Conservation (phyloP, 2,888 invertebrate species). For the Aleiodes testaceus region DNA sequence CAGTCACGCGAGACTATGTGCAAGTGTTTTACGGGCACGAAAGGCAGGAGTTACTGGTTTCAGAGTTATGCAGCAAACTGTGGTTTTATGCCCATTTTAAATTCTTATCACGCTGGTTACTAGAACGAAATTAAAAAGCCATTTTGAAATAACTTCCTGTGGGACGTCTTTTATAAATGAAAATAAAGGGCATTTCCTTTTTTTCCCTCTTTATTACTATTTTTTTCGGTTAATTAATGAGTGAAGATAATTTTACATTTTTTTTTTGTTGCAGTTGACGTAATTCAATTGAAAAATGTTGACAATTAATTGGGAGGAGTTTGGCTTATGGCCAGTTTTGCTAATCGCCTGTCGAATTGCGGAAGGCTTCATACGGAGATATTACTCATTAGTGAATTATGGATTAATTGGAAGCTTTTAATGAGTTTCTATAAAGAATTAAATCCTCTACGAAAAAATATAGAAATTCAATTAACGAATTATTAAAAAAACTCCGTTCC, state of each 20-base stretch:
- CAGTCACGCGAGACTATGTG: slow-evolving; percentile 22
- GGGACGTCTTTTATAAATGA: slow-evolving; percentile 20
- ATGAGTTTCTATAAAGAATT: no score
- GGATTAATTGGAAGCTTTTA: no score
- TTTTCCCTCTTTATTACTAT: not conserved
- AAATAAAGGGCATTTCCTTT: not conserved
- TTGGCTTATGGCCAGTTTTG: no score
- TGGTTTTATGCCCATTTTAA: slow-evolving; percentile 44
- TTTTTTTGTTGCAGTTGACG: no score
- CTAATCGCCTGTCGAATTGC: no score
- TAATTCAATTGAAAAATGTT: no score
- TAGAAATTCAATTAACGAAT: slow-evolving; percentile 11
- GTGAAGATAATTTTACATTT: no score
- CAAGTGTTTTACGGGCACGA: not conserved
- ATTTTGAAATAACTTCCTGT: slow-evolving; percentile 37
- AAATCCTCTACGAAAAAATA: not conserved
- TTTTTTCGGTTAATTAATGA: no score
- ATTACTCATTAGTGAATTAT: no score
- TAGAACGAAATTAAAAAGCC: slow-evolving; percentile 38
- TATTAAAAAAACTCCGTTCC: not conserved
- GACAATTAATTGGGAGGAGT: no score
- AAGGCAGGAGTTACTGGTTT: not conserved
- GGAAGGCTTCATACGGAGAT: no score
- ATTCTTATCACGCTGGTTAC: slow-evolving; percentile 45
- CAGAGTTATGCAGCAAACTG: slow-evolving; percentile 35